These are phyloP conservation scores for Diuraphis noxia DNA, from an alignment of 1,140 invertebrate species.

Conservation along the genomic window DNA sequence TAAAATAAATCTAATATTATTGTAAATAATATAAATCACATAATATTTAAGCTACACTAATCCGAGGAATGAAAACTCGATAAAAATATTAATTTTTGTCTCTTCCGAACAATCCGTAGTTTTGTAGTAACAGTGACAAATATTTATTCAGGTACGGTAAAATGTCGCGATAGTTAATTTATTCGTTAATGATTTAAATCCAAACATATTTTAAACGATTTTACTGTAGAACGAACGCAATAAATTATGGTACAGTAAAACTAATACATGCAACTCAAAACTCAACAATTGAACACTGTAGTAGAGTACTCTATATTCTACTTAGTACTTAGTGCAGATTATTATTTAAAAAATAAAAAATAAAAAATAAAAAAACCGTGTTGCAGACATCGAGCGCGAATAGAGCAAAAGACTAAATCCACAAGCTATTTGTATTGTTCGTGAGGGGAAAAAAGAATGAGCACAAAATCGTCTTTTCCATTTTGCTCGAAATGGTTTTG, in stretches of 20 bases:
- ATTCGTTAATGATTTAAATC: not conserved
- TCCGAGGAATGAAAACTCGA: no score
- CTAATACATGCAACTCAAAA: not conserved
- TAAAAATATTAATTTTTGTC: not conserved
- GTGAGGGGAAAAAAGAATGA: not conserved
- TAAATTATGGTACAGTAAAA: not conserved
- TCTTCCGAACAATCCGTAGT: not conserved
- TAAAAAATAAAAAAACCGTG: not conserved
- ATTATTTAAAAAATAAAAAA: not conserved
- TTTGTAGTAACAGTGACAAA: not conserved
- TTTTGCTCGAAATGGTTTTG: slow-evolving; percentile 7
- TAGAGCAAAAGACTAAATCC: not conserved
- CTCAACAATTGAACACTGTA: not conserved
- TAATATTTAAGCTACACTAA: no score
- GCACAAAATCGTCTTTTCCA: slow-evolving; percentile 31
- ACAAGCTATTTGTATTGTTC: slow-evolving; percentile 10
- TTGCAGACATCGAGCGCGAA: not conserved
- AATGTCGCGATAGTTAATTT: not conserved
- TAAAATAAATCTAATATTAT: no score
- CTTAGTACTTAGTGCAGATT: not conserved
- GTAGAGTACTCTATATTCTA: no score
- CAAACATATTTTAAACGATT: not conserved
- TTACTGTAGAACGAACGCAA: not conserved
- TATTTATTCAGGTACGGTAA: not conserved
- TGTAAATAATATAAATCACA: no score